Percentiles rank a stretch among this genome's conserved stretches.
These are phyloP conservation scores for Palythoa grandiflora DNA, from an alignment of 92 coral and sea anemone species.

Conservation along the genomic window DNA sequence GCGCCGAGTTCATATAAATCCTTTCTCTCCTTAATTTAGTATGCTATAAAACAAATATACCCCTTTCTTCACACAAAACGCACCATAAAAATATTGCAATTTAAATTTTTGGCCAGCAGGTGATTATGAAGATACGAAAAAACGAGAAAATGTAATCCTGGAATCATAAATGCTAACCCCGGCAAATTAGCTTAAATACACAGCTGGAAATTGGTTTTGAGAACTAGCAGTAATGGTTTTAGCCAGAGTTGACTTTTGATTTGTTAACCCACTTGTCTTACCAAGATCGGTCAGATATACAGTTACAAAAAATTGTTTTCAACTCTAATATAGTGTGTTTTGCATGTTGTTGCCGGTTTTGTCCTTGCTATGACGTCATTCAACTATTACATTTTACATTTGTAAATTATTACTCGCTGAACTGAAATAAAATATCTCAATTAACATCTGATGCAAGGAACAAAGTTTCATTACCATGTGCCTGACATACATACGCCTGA, in stretches of 20 bases:
- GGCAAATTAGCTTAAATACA: neutral
- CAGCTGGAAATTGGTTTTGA: neutral
- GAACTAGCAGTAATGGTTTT: neutral
- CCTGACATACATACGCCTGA: no score
- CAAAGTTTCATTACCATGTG: neutral
- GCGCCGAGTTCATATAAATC: neutral
- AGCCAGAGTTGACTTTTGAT: neutral
- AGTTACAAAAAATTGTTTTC: neutral
- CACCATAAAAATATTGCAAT: neutral
- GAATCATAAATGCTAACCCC: neutral
- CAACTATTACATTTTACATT: neutral
- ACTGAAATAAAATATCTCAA: neutral
- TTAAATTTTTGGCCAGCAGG: neutral
- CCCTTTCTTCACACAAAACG: neutral
- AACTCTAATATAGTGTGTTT: neutral
- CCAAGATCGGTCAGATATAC: no score
- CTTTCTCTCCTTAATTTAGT: no score
- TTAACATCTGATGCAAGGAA: neutral
- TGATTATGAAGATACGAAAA: neutral
- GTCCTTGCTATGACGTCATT: neutral
- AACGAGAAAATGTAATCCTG: neutral
- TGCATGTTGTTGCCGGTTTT: neutral
- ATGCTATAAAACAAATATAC: neutral
- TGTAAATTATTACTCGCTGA: neutral
- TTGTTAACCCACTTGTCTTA: no score